Evolutionary conservation across 2,888 invertebrate species (phyloP).

Genomic region (Fragum fragum): DNA sequence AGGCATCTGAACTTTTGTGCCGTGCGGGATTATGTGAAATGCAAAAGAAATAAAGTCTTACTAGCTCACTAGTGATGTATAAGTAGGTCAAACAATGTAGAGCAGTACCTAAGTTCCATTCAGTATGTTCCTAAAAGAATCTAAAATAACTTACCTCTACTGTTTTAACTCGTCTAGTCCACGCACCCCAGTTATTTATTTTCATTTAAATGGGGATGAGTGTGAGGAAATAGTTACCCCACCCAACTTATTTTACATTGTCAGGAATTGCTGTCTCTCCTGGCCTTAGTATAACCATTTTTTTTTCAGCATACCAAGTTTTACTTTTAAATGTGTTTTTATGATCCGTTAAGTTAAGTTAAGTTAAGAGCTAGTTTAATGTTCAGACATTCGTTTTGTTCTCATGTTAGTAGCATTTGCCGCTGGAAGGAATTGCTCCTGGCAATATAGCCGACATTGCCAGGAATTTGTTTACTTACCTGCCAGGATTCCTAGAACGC

Average conservation of each 20-base stretch:
- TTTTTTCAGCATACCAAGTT: no score
- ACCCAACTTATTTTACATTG: not conserved
- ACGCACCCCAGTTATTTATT: not conserved
- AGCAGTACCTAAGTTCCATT: not conserved
- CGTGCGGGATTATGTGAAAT: not conserved
- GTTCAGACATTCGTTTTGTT: not conserved
- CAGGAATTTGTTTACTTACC: not conserved
- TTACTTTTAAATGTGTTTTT: no score
- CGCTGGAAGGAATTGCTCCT: not conserved
- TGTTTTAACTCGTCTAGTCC: no score
- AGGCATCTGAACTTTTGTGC: conserved; percentile 2
- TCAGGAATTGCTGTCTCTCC: conserved; percentile 1
- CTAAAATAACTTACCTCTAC: not conserved
- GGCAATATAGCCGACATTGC: not conserved
- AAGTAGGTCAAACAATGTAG: not conserved
- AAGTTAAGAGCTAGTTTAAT: no score
- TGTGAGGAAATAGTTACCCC: conserved; percentile 10
- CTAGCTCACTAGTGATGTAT: not conserved
- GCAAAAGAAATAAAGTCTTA: not conserved
- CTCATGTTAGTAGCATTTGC: not conserved
- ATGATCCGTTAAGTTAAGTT: no score
- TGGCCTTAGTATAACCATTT: not conserved
- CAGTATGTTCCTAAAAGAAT: not conserved
- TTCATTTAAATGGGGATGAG: conserved; percentile 13
- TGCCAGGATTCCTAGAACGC: not conserved